Evolutionary conservation across 2,113 vertebrate species (phyloP).

Genomic region (Mastomys coucha): DNA sequence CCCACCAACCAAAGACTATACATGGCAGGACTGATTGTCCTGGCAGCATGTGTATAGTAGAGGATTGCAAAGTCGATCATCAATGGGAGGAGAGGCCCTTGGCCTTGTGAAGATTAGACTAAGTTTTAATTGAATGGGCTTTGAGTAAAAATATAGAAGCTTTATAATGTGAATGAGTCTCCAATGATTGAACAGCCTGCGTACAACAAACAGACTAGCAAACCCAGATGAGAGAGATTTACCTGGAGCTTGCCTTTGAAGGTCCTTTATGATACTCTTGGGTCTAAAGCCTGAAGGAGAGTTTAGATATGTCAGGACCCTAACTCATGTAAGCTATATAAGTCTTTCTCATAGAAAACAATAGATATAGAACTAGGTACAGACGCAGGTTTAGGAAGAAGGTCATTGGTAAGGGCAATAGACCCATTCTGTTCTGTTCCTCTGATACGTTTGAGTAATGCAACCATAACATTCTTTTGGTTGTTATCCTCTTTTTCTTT

Average conservation of each 20-base stretch:
- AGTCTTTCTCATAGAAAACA: background rate
- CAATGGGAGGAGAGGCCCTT: no score
- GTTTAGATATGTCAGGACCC: background rate
- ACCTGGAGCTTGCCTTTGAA: background rate
- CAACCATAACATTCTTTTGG: background rate
- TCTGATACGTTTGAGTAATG: background rate
- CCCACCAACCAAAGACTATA: no score
- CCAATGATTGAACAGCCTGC: background rate
- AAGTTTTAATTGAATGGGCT: slow-evolving; percentile 3
- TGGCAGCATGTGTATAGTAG: no score
- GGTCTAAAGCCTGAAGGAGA: background rate
- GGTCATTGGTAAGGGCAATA: background rate
- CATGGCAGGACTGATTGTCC: no score
- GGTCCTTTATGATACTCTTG: background rate
- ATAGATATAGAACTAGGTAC: background rate
- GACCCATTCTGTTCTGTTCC: background rate
- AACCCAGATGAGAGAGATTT: background rate
- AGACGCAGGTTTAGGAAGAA: background rate
- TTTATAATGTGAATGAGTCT: background rate
- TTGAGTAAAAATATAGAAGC: background rate
- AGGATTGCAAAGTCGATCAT: no score
- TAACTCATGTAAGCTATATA: background rate
- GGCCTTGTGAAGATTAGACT: no score
- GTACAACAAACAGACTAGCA: background rate
- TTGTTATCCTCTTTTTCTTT: background rate